Conservation (phyloP, 2,888 invertebrate species). For the Aelia acuminata region DNA sequence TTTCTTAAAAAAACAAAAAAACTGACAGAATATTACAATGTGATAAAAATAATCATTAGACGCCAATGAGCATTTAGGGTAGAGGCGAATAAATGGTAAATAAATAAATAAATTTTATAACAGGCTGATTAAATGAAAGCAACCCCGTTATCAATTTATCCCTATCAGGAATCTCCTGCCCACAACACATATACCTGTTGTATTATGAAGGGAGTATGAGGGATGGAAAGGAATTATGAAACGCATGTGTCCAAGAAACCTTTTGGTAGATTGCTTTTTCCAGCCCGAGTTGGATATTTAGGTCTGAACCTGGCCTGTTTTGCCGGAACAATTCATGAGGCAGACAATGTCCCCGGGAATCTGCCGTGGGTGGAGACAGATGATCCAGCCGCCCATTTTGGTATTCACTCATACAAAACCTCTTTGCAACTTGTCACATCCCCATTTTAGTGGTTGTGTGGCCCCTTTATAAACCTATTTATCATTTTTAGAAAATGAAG, state of each 20-base stretch:
- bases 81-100: too few relatives aligned
- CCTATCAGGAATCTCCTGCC: background rate
- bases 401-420: background rate
- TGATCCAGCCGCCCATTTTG: background rate
- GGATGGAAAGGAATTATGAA: background rate
- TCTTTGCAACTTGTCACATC: background rate
- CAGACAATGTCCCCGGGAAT: background rate
- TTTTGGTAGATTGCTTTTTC: background rate
- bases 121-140: too few relatives aligned
- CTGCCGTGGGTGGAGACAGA: constrained; percentile 10
- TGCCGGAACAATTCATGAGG: background rate
- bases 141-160: too few relatives aligned
- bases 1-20: too few relatives aligned
- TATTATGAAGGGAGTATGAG: background rate
- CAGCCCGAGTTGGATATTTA: background rate
- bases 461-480: background rate
- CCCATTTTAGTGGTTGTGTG: background rate
- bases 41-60: too few relatives aligned
- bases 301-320: background rate
- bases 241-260: background rate
- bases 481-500: background rate
- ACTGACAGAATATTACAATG: too few relatives aligned
- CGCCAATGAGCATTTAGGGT: too few relatives aligned
- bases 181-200: background rate
- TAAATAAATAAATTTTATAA: too few relatives aligned